Evolutionary conservation across 2,797 vertebrate species (phyloP).

Genomic region (Sciaenops ocellatus): DNA sequence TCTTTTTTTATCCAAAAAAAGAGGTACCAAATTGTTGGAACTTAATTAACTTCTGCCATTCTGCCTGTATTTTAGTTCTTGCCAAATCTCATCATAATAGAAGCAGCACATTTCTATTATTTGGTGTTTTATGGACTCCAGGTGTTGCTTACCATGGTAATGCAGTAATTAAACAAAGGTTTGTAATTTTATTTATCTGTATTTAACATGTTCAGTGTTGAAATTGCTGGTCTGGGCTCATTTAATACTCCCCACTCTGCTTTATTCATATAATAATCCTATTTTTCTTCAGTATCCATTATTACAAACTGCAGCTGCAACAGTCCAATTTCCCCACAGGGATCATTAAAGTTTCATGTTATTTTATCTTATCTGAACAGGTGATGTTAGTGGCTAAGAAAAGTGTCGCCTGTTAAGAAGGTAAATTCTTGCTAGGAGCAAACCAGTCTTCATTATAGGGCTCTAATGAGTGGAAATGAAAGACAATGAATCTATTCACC

Average conservation of each 20-base stretch:
- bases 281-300: constrained; percentile 49
- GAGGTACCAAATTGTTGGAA: neutral
- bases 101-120: neutral
- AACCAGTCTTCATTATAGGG: constrained; percentile 79
- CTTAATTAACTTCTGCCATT: neutral
- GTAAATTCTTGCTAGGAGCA: constrained; percentile 76
- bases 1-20: neutral
- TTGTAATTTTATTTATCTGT: constrained; percentile 25
- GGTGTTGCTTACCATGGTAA: constrained; percentile 5
- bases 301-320: constrained; percentile 52
- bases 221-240: constrained; percentile 36
- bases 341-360: constrained; percentile 69
- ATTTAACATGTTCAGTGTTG: constrained; percentile 39
- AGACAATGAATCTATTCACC: constrained; percentile 79
- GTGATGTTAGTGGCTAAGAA: constrained; percentile 61
- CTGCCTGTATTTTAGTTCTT: neutral
- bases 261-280: constrained; percentile 53
- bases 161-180: constrained; percentile 38
- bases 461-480: constrained; percentile 83
- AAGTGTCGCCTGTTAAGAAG: constrained; percentile 62
- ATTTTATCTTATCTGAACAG: constrained; percentile 68
- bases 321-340: constrained; percentile 44
- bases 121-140: constrained; percentile 1
- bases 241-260: constrained; percentile 38
- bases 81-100: neutral